Conservation (phyloP, 2,888 invertebrate species). For the Lochmaea capreae region DNA sequence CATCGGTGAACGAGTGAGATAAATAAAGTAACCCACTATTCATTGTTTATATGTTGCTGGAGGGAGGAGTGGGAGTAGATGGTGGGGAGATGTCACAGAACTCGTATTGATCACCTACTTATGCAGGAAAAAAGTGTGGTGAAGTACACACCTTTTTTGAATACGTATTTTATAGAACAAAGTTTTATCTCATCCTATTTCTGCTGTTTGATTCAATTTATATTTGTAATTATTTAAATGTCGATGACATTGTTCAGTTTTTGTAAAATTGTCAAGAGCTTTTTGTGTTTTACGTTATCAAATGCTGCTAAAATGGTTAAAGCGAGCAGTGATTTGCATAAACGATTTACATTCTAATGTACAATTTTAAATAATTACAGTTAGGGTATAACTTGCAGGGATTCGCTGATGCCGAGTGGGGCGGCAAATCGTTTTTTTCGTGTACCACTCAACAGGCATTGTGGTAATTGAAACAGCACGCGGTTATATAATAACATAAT, state of each 20-base stretch:
- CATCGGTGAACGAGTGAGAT: too few species aligned
- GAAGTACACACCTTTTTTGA: too few species aligned
- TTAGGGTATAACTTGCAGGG: neutral
- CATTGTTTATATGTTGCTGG: too few species aligned
- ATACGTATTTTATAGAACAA: too few species aligned
- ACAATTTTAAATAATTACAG: conserved; percentile 3
- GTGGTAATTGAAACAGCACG: conserved; percentile 1
- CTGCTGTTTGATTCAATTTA: neutral
- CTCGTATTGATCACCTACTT: too few species aligned
- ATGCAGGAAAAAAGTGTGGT: too few species aligned
- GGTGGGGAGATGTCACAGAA: too few species aligned
- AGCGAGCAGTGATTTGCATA: neutral
- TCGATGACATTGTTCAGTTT: neutral
- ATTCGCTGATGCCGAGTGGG: neutral
- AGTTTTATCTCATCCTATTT: too few species aligned
- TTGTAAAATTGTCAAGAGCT: neutral
- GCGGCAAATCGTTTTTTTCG: neutral
- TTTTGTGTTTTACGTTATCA: neutral
- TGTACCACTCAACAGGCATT: neutral
- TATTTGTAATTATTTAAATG: neutral
- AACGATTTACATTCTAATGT: neutral
- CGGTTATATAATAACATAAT: neutral
- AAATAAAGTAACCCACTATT: too few species aligned
- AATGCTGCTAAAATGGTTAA: neutral
- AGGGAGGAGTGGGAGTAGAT: too few species aligned